Conservation (phyloP, 1,140 invertebrate genomes). For the Zophobas morio region DNA sequence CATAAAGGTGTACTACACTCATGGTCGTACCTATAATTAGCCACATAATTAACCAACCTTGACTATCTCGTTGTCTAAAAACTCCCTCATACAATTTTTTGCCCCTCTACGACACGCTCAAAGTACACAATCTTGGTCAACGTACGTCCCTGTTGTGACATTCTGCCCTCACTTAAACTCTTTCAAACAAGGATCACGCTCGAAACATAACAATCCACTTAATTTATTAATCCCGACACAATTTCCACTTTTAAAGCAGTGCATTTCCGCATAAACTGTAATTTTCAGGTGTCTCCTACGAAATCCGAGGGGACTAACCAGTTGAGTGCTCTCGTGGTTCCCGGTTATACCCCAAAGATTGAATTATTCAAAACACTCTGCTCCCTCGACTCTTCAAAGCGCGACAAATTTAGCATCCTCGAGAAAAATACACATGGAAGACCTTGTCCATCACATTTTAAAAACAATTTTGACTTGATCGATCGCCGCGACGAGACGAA, state of each 20-base stretch:
- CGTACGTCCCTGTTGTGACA: too few relatives aligned
- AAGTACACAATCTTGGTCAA: too few relatives aligned
- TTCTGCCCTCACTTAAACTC: not conserved
- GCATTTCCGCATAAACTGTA: conserved; percentile 2
- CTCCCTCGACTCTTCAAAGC: conserved; percentile 11
- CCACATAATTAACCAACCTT: too few relatives aligned
- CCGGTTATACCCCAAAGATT: conserved; percentile 9
- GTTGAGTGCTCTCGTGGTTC: conserved; percentile 17
- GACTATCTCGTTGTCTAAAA: too few relatives aligned
- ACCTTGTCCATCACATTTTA: conserved; percentile 12
- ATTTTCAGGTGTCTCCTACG: conserved; percentile 27
- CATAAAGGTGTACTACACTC: too few relatives aligned
- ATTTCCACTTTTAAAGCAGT: conserved; percentile 20
- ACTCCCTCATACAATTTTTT: too few relatives aligned
- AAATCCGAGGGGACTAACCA: conserved; percentile 24
- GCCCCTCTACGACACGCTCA: too few relatives aligned
- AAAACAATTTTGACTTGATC: conserved; percentile 7
- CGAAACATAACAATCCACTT: conserved; percentile 22
- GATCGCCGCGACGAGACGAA: not conserved
- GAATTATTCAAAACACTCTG: conserved; percentile 31
- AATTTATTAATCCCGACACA: conserved; percentile 26
- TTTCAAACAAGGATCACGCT: not conserved
- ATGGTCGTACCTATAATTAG: too few relatives aligned
- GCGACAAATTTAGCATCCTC: conserved; percentile 31
- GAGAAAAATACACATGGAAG: conserved; percentile 18